Percentiles rank a stretch among this genome's conserved stretches.
Conservation (phyloP, 2,797 vertebrate species). For the Aselliscus stoliczkanus region DNA sequence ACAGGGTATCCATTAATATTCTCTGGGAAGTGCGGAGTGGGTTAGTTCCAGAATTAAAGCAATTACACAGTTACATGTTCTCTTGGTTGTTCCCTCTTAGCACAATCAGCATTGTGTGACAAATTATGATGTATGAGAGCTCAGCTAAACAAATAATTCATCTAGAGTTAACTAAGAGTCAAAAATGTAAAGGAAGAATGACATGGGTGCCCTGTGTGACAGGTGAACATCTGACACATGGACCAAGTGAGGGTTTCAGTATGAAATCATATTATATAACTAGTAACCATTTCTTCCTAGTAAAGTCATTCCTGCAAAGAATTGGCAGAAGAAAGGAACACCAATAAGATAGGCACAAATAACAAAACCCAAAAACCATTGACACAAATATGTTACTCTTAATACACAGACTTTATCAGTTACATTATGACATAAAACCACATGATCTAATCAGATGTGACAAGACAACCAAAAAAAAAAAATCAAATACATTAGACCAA, state of each 20-base stretch:
- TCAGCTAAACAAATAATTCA: background rate
- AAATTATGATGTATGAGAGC: background rate
- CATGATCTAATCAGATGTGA: background rate
- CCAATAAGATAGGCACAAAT: background rate
- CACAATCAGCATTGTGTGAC: background rate
- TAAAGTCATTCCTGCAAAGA: background rate
- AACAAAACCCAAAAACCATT: background rate
- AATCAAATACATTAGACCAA: background rate
- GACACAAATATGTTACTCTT: background rate
- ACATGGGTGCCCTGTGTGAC: background rate
- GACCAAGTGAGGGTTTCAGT: background rate
- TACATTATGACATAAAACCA: background rate
- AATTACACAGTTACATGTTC: background rate
- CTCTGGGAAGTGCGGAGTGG: background rate
- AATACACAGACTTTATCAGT: background rate
- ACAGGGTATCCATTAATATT: background rate
- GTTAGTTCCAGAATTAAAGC: background rate
- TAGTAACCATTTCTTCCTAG: background rate
- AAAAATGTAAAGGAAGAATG: background rate
- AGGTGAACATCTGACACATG: background rate
- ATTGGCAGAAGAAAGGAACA: background rate
- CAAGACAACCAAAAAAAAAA: background rate
- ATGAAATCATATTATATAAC: background rate
- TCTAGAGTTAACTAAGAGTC: background rate
- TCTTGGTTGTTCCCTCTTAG: background rate